Evolutionary conservation across 2,797 vertebrate species (phyloP), one percentile per base, ranked within the genome.

Genomic region (Tauraco hartlaubi): DNA sequence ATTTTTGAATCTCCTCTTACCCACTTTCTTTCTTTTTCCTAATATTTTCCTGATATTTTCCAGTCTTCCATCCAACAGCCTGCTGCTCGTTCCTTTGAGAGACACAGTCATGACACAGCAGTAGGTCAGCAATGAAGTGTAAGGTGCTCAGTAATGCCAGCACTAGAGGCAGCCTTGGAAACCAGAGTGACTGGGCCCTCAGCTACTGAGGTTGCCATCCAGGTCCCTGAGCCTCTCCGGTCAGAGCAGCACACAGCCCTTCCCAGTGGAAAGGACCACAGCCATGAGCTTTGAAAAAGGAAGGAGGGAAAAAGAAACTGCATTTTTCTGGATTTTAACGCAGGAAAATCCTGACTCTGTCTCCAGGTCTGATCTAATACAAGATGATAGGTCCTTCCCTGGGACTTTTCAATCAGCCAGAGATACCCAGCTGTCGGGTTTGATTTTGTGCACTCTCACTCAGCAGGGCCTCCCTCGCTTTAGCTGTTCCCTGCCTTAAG

Each of bases 321-420:
- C 8, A 22, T 83, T 79, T 61, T 49, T 74, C 31, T 25, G 66
- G 75, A 41, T 79, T 52, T 84, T 79, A 73, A 43, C 51, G 69
- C 56, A 54, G 26, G 44, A 41, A 16, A 59, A 52, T 58, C 58
- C 52, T 68, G 69, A 41, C 62, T 92, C 74, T 84, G 23, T 52
- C 68, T 87, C 29, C 54, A 44, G 39, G 28, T 54, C 29, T 84
- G 37, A 59, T 59, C 35, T 88, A 86, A 86, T 71, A 54, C 73
- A 80, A 78, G 58, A 80, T 37, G 66, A 94, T 33, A 59, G 46
- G 35, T 93, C 78, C 58, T 91, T 96, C 78, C 22, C 61, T 54
- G 62, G 48, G 64, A 85, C 49, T 58, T 83, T 63, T 83, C 82
- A 39, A 58, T 88, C 59, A 95, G 43, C 21, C 48, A 58, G 56